Evolutionary conservation across 1,140 invertebrate genomes (phyloP).

Genomic region (Aphidius ervi): DNA sequence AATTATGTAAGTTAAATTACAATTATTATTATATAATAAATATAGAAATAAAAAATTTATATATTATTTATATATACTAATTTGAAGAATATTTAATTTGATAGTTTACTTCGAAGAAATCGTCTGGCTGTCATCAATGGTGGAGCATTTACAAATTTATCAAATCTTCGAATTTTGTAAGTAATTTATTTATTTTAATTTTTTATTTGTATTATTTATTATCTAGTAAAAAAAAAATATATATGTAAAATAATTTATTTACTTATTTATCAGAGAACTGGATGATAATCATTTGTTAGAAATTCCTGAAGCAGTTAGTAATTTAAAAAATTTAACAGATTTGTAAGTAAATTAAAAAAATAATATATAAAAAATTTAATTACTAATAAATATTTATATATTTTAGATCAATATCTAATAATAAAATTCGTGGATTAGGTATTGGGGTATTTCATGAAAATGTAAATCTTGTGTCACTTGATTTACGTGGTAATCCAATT

Average conservation of each 20-base stretch:
- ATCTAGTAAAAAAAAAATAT: constrained; percentile 28
- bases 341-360: constrained; percentile 59
- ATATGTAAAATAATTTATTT: constrained; percentile 29
- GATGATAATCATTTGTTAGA: constrained; percentile 69
- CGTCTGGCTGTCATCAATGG: constrained; percentile 62
- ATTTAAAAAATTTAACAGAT: constrained; percentile 64
- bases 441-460: constrained; percentile 58
- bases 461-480: constrained; percentile 59
- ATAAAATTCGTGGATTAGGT: constrained; percentile 62
- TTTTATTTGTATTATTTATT: constrained; percentile 8
- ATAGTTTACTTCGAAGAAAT: constrained; percentile 66
- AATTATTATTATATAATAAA: constrained; percentile 4
- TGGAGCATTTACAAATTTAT: constrained; percentile 62
- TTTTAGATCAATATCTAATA: constrained; percentile 65
- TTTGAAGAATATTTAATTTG: constrained; percentile 21
- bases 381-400: not conserved
- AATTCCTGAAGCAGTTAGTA: constrained; percentile 62
- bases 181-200: constrained; percentile 41
- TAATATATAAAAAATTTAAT: constrained; percentile 5
- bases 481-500: constrained; percentile 69
- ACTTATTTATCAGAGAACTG: constrained; percentile 58
- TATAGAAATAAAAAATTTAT: not conserved
- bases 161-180: constrained; percentile 67
- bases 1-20: constrained; percentile 59
- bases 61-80: not conserved